Evolutionary conservation across 1,140 invertebrate species (phyloP).

Genomic region (Meloidogyne exigua): DNA sequence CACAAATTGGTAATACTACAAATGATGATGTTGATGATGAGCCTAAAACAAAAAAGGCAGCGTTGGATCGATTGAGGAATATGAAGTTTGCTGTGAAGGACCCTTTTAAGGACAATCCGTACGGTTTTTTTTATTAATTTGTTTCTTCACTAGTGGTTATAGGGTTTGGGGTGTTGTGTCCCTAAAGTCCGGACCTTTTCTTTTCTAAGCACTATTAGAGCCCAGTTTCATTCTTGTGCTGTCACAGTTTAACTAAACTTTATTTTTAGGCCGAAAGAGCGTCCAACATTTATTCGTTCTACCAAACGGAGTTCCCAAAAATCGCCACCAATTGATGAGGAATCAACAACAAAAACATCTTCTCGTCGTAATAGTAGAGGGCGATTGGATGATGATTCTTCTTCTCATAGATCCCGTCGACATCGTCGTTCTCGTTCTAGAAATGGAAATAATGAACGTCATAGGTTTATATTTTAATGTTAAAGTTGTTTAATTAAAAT

Average conservation of each 20-base stretch:
- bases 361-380: neutral
- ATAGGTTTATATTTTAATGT: neutral
- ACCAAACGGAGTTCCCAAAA: neutral
- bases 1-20: neutral
- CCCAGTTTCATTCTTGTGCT: too few species aligned
- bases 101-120: constrained; percentile 26
- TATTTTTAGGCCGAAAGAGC: constrained; percentile 6
- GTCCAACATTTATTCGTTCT: constrained; percentile 6
- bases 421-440: constrained; percentile 12
- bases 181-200: too few species aligned
- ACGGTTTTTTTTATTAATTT: too few species aligned
- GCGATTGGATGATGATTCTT: neutral
- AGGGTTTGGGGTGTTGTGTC: too few species aligned
- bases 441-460: constrained; percentile 10
- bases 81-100: constrained; percentile 24
- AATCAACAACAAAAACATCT: neutral
- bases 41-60: constrained; percentile 27
- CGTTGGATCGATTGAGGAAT: constrained; percentile 18
- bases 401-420: neutral
- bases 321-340: neutral
- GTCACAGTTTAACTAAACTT: too few species aligned
- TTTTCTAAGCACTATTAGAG: neutral
- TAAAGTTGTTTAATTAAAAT: too few species aligned
- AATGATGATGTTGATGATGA: constrained; percentile 6
- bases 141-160: too few species aligned